Conservation (phyloP, 1,140 invertebrate genomes). For the Limonius californicus region DNA sequence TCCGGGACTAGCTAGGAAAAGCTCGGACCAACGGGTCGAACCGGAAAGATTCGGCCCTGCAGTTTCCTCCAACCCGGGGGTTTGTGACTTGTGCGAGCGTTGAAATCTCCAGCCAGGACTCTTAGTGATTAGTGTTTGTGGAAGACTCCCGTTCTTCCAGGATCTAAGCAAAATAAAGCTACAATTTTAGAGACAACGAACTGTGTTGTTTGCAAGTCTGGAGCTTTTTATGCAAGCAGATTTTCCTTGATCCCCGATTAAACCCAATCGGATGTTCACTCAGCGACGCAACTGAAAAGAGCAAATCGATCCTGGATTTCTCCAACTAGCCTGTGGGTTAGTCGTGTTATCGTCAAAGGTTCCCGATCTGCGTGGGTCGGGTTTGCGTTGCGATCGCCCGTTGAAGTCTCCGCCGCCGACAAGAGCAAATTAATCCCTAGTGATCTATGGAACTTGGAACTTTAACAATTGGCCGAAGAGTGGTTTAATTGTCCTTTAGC, state of each 20-base stretch:
- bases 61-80: conserved; percentile 23
- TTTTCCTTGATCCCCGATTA: too few relatives aligned
- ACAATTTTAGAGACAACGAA: too few relatives aligned
- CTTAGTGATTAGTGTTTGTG: background rate
- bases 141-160: background rate
- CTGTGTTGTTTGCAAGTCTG: too few relatives aligned
- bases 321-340: too few relatives aligned
- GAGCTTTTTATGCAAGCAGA: too few relatives aligned
- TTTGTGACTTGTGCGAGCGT: conserved; percentile 22
- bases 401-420: background rate
- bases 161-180: background rate
- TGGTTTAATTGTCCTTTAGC: background rate
- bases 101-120: conserved; percentile 17
- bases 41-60: conserved; percentile 17
- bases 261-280: too few relatives aligned
- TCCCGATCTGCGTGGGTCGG: background rate
- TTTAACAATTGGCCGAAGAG: background rate
- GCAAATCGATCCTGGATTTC: too few relatives aligned
- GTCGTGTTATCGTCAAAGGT: background rate
- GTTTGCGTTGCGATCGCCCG: conserved; percentile 11
- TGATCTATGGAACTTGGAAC: conserved; percentile 23
- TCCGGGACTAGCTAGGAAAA: background rate
- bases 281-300: too few relatives aligned
- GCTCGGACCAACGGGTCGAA: background rate
- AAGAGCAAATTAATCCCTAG: conserved; percentile 9